Conservation (phyloP, 2,888 invertebrate species). For the Drosophila lutescens region DNA sequence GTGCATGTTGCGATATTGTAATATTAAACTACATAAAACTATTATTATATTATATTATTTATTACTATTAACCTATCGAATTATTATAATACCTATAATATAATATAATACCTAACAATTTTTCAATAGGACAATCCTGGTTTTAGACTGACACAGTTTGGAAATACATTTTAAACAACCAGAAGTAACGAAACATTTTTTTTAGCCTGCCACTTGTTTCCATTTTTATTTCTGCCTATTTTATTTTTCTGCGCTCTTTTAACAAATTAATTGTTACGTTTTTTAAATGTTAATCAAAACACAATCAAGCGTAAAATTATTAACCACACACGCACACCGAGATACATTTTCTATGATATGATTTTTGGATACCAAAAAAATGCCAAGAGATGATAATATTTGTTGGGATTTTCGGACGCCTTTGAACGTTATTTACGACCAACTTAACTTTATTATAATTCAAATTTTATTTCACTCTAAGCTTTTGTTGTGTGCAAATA, state of each 20-base stretch:
- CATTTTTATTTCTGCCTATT: background rate
- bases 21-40: background rate
- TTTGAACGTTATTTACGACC: constrained; percentile 77
- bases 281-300: constrained; percentile 75
- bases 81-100: too few relatives aligned
- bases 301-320: constrained; percentile 53
- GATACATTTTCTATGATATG: background rate
- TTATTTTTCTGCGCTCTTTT: constrained; percentile 39
- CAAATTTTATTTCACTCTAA: constrained; percentile 65
- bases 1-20: background rate
- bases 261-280: constrained; percentile 73
- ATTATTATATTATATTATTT: too few relatives aligned
- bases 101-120: too few relatives aligned
- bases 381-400: background rate
- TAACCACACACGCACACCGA: constrained; percentile 27
- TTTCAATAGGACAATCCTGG: too few relatives aligned
- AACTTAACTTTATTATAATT: constrained; percentile 75
- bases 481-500: constrained; percentile 37
- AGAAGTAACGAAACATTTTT: too few relatives aligned
- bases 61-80: too few relatives aligned
- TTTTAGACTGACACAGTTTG: too few relatives aligned
- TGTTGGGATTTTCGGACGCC: constrained; percentile 53
- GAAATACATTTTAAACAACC: too few relatives aligned
- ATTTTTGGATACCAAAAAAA: background rate
- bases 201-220: background rate